Percentiles rank a stretch among this genome's conserved stretches.
Conservation (phyloP, 2,113 vertebrate genomes). For the Crotophaga sulcirostris region DNA sequence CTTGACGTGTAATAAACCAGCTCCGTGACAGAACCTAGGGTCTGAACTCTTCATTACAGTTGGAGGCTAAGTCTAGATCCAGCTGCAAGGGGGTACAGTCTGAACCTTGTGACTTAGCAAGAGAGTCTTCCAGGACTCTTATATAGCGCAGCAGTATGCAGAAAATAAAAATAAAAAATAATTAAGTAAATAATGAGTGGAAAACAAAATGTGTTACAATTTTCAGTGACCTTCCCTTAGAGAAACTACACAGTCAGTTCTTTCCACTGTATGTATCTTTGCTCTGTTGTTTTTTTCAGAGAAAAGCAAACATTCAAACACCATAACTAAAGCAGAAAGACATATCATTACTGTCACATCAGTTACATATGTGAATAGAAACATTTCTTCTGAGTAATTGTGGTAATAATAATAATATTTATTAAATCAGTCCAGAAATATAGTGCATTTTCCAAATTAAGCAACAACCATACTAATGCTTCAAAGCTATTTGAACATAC, state of each 20-base stretch:
- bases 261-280: background rate
- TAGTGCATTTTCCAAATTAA: background rate
- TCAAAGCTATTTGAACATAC: background rate
- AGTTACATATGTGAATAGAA: background rate
- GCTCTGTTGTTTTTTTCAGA: background rate
- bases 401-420: background rate
- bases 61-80: too few species aligned
- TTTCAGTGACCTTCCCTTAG: background rate
- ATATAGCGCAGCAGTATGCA: background rate
- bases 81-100: too few species aligned
- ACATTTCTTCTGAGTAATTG: background rate
- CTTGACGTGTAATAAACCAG: too few species aligned
- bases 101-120: too few species aligned
- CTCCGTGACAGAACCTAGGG: too few species aligned
- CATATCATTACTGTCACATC: background rate
- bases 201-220: background rate
- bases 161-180: background rate
- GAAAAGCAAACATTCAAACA: background rate
- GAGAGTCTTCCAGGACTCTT: too few species aligned
- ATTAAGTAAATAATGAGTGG: background rate
- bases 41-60: too few species aligned
- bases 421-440: background rate
- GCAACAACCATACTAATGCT: background rate
- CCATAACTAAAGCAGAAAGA: background rate
- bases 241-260: background rate